Evolutionary conservation across 2,113 vertebrate species (phyloP).

Genomic region (Collichthys lucidus): DNA sequence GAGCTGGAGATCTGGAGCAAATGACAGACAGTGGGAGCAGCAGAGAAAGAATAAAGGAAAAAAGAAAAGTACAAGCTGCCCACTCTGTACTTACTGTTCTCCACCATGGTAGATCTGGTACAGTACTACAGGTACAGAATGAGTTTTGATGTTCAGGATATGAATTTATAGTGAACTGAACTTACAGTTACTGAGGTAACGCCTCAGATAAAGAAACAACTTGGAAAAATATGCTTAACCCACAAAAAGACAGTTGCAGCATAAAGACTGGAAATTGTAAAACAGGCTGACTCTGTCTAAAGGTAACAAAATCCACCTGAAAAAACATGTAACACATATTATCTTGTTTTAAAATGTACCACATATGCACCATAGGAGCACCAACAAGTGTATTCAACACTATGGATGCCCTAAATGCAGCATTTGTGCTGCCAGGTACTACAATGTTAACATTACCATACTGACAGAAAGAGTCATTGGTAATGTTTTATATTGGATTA

Average conservation of each 20-base stretch:
- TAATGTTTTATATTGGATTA: no score
- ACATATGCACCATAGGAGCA: no score
- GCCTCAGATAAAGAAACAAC: neutral
- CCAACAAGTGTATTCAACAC: no score
- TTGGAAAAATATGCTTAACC: neutral
- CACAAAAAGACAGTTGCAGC: neutral
- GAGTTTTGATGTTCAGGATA: no score
- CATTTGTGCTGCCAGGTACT: no score
- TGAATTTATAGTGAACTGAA: neutral
- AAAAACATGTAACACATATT: neutral
- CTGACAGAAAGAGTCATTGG: no score
- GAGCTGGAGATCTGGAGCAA: neutral
- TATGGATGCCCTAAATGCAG: no score
- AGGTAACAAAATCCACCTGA: neutral
- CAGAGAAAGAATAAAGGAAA: neutral
- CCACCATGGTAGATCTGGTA: neutral
- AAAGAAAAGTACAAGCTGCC: conserved; percentile 3
- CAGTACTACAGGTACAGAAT: neutral
- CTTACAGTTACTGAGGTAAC: neutral
- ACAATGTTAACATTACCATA: no score
- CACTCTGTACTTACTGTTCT: conserved; percentile 1
- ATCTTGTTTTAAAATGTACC: neutral
- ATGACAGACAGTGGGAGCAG: conserved; percentile 6
- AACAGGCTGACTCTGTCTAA: neutral
- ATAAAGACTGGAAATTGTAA: neutral